These are phyloP conservation scores for Gymnocypris eckloni DNA, from an alignment of 2,797 vertebrate species.

Conservation along the genomic window DNA sequence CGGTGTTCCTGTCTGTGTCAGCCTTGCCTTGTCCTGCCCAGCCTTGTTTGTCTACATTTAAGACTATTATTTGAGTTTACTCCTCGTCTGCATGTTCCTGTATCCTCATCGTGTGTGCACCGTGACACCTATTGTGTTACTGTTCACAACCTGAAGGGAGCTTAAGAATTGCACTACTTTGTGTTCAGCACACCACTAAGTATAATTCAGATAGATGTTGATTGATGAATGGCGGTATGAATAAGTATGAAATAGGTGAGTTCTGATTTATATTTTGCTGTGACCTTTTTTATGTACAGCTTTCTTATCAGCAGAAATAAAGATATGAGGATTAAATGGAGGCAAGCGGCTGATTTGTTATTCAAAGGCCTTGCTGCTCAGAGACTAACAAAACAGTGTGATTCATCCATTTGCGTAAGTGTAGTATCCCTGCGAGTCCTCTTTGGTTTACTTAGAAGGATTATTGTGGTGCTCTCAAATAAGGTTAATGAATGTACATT, in stretches of 20 bases:
- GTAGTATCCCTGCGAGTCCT: slow-evolving; percentile 40
- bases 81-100: no score
- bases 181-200: neutral
- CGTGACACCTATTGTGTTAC: neutral
- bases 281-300: slow-evolving; percentile 38
- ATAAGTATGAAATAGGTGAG: slow-evolving; percentile 47
- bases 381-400: slow-evolving; percentile 14
- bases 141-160: neutral
- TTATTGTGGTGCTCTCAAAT: slow-evolving; percentile 15
- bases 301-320: slow-evolving; percentile 50
- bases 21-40: no score
- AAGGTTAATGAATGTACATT: slow-evolving; percentile 44
- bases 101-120: no score
- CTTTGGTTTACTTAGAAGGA: slow-evolving; percentile 33
- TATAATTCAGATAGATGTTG: slow-evolving; percentile 14
- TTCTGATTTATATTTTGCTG: slow-evolving; percentile 33
- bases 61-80: no score
- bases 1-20: no score
- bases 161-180: neutral
- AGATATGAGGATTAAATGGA: slow-evolving; percentile 41
- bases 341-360: slow-evolving; percentile 41
- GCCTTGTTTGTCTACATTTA: no score
- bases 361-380: neutral
- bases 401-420: slow-evolving; percentile 30
- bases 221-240: slow-evolving; percentile 40